Percentiles rank a stretch among this genome's conserved stretches.
phyloP scores from a whole-genome alignment of 92 coral and sea anemone genomes.

The Epizoanthus illoricatus region DNA sequence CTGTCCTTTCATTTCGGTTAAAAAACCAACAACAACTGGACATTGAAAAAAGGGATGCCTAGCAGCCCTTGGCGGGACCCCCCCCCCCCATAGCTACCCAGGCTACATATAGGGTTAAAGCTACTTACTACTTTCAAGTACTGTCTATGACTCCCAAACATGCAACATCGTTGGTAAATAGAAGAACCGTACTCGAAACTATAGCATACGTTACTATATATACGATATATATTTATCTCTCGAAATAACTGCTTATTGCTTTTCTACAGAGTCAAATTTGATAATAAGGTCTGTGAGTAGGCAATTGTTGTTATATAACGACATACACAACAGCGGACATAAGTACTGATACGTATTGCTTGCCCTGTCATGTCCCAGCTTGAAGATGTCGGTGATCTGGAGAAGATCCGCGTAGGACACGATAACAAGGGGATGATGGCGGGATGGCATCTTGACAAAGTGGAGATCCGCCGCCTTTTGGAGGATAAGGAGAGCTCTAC shows the following conservation, averaged over 20 bases:
- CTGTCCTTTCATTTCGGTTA: too few species aligned
- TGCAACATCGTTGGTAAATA: too few species aligned
- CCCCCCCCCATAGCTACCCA: too few species aligned
- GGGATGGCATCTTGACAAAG: constrained; percentile 92
- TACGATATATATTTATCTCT: background rate
- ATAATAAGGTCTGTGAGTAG: too few species aligned
- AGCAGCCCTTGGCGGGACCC: too few species aligned
- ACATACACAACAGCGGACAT: background rate
- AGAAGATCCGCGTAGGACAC: constrained; percentile 92
- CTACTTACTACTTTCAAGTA: too few species aligned
- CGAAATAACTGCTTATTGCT: background rate
- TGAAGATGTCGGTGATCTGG: constrained; percentile 90
- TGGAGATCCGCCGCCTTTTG: constrained; percentile 81
- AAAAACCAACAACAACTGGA: too few species aligned
- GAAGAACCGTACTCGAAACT: too few species aligned
- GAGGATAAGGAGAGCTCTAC: constrained; percentile 88
- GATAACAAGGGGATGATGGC: constrained; percentile 90
- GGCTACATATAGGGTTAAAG: too few species aligned
- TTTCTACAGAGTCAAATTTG: background rate
- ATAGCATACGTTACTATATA: background rate
- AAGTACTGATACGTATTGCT: background rate
- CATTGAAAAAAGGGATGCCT: too few species aligned
- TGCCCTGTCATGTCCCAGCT: constrained; percentile 53
- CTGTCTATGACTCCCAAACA: too few species aligned
- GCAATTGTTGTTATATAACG: background rate